phyloP scores from a whole-genome alignment of 2,113 vertebrate genomes.

The Solenodon paradoxus region DNA sequence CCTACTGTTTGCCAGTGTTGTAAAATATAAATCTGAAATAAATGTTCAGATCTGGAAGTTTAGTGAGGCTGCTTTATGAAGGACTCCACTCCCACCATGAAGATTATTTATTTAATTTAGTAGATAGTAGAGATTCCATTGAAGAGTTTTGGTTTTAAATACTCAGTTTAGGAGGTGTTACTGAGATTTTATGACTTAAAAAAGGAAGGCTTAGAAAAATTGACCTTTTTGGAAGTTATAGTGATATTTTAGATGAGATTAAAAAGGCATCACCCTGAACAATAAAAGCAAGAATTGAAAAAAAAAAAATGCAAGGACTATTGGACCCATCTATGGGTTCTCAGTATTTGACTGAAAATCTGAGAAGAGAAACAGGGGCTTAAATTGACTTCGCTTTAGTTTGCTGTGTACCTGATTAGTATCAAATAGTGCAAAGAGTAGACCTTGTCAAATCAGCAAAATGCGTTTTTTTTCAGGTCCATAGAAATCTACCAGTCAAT shows the following conservation, averaged over 20 bases:
- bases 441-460: neutral
- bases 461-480: neutral
- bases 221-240: neutral
- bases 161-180: neutral
- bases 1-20: neutral
- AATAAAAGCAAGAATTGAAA: neutral
- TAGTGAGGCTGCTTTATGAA: neutral
- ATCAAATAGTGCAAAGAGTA: neutral
- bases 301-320: neutral
- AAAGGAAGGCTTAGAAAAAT: neutral
- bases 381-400: neutral
- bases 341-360: neutral
- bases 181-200: neutral
- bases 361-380: neutral
- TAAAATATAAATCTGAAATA: slow-evolving; percentile 25
- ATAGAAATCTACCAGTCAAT: neutral
- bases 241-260: neutral
- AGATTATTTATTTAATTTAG: neutral
- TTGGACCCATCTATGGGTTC: neutral
- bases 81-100: too few species aligned
- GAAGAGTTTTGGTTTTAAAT: neutral
- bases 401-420: neutral
- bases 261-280: neutral
- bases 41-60: neutral
- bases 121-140: neutral